Conservation (phyloP, 2,113 vertebrate species). For the Apteryx owenii region DNA sequence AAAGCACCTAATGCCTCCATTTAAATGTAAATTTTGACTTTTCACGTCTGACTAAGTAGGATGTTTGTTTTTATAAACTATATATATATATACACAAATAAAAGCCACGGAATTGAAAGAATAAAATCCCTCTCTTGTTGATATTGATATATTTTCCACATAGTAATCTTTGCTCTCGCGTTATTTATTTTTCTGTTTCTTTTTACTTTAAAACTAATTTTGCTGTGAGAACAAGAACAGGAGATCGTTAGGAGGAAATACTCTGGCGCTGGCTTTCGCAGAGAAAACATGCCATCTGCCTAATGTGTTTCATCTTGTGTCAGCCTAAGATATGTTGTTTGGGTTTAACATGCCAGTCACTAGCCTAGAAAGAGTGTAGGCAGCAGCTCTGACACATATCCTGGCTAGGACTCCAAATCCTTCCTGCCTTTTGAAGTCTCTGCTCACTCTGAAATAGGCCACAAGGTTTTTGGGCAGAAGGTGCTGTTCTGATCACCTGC, state of each 20-base stretch:
- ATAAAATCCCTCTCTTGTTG: neutral
- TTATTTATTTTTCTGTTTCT: neutral
- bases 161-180: constrained; percentile 15
- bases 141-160: constrained; percentile 28
- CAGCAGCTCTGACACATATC: neutral
- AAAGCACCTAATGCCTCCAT: constrained; percentile 16
- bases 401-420: neutral
- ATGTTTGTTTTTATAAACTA: constrained; percentile 58
- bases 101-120: constrained; percentile 7
- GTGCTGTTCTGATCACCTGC: neutral
- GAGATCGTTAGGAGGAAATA: constrained; percentile 44
- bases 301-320: constrained; percentile 60
- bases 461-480: neutral
- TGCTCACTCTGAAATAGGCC: neutral
- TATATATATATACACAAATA: neutral
- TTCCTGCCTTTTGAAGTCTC: neutral
- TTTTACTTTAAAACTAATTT: constrained; percentile 62
- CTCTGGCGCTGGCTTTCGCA: neutral
- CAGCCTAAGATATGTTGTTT: constrained; percentile 42
- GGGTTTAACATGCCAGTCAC: constrained; percentile 47
- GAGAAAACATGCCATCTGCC: constrained; percentile 63
- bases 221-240: constrained; percentile 38
- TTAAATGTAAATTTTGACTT: constrained; percentile 76
- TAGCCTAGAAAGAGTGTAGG: constrained; percentile 14
- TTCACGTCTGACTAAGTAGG: constrained; percentile 53